Evolutionary conservation across 2,888 invertebrate species (phyloP), one percentile per base, ranked within the genome.

Genomic region (Biston betularia): DNA sequence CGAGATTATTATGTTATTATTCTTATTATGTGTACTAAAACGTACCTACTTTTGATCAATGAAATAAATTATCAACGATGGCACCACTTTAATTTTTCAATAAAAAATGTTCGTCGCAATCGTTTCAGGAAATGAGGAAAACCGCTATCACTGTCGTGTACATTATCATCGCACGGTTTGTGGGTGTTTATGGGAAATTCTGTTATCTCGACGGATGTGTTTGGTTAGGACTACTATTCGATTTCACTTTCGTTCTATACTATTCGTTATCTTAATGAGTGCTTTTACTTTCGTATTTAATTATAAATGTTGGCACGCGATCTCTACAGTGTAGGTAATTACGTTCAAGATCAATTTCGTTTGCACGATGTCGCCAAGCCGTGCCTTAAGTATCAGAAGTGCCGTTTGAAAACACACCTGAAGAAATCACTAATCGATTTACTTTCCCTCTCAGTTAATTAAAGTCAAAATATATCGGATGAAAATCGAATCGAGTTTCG

Each of bases 181-280:
- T 15, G n/a, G n/a, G 33, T 49, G 59, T 59, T 48, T 50, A 54
- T 68, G 67, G 63, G 59, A 68, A 54, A 42, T 46, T 12, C 33
- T 38, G 49, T 63, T 68, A 68, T 68, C 67, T 50, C 55, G 59
- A 46, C 67, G 50, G 55, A 63, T 49, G 45, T 63, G 45, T 63
- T 63, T 45, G 67, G 49, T 58, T 58, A 49, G 62, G 35, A 52
- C 65, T 33, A 24, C 44, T 44, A 44, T 38, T 5, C 35, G 14
- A 38, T 10, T 12, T 24, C 14, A 53, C 38, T 34, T 14, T 38
- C 38, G 8, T 50, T 12, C 6, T 46, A 46, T 14, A 24, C 46
- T 46, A 46, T 15, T 4, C 8, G 8, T 46, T 8, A 9, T 15
- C 8, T 54, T 40, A 54, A 42, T 42, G 42, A 54, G 40, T 24